Percentiles rank a stretch among this genome's conserved stretches.
These are phyloP conservation scores for Plagiodera versicolora DNA, from an alignment of 2,888 invertebrate species.

Conservation along the genomic window DNA sequence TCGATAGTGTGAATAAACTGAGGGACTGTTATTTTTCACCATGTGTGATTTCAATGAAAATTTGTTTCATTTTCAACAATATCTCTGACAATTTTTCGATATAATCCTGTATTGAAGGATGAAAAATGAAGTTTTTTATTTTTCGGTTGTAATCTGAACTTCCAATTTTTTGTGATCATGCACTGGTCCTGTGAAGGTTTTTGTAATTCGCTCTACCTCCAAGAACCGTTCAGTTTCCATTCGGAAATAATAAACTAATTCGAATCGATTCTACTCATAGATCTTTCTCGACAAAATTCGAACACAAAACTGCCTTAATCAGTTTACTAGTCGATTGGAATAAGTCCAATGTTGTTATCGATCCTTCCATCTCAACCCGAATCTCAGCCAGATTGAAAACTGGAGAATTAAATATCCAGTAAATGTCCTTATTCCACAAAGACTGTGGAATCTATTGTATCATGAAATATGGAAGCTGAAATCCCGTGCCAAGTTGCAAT, in stretches of 20 bases:
- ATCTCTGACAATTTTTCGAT: no score
- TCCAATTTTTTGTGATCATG: no score
- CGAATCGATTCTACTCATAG: not conserved
- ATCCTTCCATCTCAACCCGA: not conserved
- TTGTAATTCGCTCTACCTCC: no score
- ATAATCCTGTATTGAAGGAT: no score
- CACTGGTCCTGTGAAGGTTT: no score
- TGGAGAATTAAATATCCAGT: not conserved
- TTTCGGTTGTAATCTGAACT: no score
- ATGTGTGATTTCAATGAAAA: no score
- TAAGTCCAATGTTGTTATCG: not conserved
- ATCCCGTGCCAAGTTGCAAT: constrained; percentile 14
- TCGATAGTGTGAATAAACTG: not conserved
- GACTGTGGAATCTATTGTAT: not conserved
- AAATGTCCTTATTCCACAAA: not conserved
- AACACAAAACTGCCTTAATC: not conserved
- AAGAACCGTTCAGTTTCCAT: not conserved
- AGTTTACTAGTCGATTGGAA: not conserved
- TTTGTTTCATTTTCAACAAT: no score
- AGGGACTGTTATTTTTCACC: not conserved
- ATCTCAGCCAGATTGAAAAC: not conserved
- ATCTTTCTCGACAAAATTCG: not conserved
- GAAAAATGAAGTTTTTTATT: no score
- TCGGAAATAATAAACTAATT: not conserved
- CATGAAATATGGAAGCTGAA: not conserved